Conservation (phyloP, 2,888 invertebrate genomes). For the Aleiodes testaceus region DNA sequence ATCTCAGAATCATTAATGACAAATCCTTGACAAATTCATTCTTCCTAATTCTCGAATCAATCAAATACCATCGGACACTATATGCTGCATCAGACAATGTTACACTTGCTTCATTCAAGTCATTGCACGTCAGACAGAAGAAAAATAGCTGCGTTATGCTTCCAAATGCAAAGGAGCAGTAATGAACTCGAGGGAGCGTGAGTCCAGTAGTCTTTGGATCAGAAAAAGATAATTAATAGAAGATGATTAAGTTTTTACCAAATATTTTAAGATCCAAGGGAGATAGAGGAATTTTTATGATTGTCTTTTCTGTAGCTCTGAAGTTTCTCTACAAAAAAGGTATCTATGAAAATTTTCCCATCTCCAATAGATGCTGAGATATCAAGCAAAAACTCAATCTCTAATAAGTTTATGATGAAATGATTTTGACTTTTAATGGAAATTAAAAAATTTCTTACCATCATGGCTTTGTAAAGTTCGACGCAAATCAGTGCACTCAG, state of each 20-base stretch:
- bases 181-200: neutral
- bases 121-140: constrained; percentile 42
- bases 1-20: constrained; percentile 55
- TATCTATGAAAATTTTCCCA: no score
- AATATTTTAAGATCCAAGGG: neutral
- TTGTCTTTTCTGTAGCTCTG: no score
- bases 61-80: constrained; percentile 54
- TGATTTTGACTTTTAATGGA: neutral
- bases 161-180: constrained; percentile 7
- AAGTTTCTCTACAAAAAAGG: no score
- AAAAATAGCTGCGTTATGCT: constrained; percentile 19
- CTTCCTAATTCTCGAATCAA: constrained; percentile 44
- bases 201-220: neutral
- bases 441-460: neutral
- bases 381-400: no score
- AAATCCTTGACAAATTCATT: constrained; percentile 48
- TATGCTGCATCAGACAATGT: constrained; percentile 56
- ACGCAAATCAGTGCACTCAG: constrained; percentile 17
- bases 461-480: constrained; percentile 6
- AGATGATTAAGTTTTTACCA: neutral
- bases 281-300: no score
- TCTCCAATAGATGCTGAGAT: no score
- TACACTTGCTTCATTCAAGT: constrained; percentile 56
- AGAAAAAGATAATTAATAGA: neutral
- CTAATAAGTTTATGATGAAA: neutral